These are phyloP conservation scores for Batillaria attramentaria DNA, from an alignment of 1,140 invertebrate genomes.

Conservation along the genomic window DNA sequence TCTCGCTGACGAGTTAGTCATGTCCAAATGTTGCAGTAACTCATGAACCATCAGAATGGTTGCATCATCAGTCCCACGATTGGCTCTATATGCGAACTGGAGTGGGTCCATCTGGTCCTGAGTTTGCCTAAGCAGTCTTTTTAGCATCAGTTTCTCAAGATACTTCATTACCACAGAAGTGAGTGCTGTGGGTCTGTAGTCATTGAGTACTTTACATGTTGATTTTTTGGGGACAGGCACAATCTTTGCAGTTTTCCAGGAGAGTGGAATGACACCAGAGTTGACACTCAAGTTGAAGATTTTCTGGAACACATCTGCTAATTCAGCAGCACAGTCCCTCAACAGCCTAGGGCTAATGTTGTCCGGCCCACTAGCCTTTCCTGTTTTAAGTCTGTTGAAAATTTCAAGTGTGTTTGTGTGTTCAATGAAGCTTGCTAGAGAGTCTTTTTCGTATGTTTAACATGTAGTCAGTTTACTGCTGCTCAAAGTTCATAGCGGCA, in stretches of 20 bases:
- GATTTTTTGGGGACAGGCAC: not conserved
- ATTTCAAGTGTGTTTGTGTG: no score
- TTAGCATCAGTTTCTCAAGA: not conserved
- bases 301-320: not conserved
- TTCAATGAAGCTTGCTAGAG: no score
- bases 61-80: not conserved
- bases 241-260: not conserved
- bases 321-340: not conserved
- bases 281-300: not conserved
- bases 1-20: not conserved
- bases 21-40: not conserved
- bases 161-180: not conserved
- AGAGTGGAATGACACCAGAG: not conserved
- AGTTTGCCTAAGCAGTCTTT: slow-evolving; percentile 5
- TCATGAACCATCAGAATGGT: not conserved
- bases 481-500: no score
- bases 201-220: not conserved
- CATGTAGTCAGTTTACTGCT: no score
- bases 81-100: not conserved
- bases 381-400: not conserved
- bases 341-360: not conserved
- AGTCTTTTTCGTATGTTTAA: no score
- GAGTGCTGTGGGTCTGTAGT: not conserved
- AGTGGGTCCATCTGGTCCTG: not conserved
- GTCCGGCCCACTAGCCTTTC: not conserved